These are phyloP conservation scores for Megathymus violae DNA, from an alignment of 1,140 invertebrate genomes.

Conservation along the genomic window DNA sequence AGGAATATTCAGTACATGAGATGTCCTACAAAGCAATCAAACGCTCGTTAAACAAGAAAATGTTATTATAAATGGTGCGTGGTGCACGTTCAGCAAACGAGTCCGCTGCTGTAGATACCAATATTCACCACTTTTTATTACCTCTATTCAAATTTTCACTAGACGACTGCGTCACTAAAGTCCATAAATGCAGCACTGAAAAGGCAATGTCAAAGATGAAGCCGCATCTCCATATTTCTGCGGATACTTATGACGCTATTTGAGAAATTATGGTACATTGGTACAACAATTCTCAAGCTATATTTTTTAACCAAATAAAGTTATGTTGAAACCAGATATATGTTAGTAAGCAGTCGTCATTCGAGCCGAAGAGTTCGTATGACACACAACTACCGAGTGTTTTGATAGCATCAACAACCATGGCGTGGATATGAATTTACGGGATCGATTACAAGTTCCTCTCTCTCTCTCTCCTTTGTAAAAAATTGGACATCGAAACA, in stretches of 20 bases:
- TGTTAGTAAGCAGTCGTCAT: conserved; percentile 15
- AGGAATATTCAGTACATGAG: conserved; percentile 3
- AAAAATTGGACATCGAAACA: conserved; percentile 33
- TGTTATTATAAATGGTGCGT: conserved; percentile 18
- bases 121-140: conserved; percentile 24
- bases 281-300: conserved; percentile 11
- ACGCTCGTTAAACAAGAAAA: conserved; percentile 3
- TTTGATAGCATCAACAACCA: conserved; percentile 36
- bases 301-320: conserved; percentile 27
- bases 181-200: conserved; percentile 28
- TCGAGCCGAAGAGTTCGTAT: conserved; percentile 21
- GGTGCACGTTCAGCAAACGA: conserved; percentile 16
- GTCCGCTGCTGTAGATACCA: conserved; percentile 28
- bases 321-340: conserved; percentile 23
- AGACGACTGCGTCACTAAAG: conserved; percentile 10
- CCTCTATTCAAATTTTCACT: conserved; percentile 18
- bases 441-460: conserved; percentile 36
- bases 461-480: conserved; percentile 32
- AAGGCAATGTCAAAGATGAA: conserved; percentile 20
- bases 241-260: conserved; percentile 25
- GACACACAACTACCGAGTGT: conserved; percentile 27
- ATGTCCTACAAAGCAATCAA: conserved; percentile 11
- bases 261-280: conserved; percentile 23
- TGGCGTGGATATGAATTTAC: conserved; percentile 33
- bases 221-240: conserved; percentile 20